Evolutionary conservation across 1,140 invertebrate genomes (phyloP).

Genomic region (Drosophila rhopaloa): DNA sequence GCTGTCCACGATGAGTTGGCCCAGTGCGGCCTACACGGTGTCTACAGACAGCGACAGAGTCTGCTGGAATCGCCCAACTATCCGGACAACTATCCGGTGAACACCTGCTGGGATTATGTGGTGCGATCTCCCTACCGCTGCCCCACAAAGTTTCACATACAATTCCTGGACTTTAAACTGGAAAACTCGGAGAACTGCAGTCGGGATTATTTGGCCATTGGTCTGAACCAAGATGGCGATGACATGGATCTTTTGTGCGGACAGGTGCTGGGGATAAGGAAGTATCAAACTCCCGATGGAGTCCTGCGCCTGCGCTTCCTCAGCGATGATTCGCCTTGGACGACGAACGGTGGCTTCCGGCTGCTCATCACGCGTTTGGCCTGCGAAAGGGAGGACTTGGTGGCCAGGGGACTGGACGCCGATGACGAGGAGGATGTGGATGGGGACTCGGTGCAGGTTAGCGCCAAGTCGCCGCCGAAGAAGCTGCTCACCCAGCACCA

Average conservation of each 20-base stretch:
- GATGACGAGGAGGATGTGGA: conserved; percentile 31
- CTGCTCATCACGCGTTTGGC: conserved; percentile 85
- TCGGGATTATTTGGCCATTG: conserved; percentile 85
- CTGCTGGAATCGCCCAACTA: conserved; percentile 85
- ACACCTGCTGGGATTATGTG: conserved; percentile 85
- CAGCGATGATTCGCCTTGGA: conserved; percentile 75
- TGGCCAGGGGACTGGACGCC: conserved; percentile 42
- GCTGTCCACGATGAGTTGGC: conserved; percentile 73
- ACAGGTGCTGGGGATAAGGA: conserved; percentile 84
- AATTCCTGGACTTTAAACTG: conserved; percentile 86
- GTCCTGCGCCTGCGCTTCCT: conserved; percentile 83
- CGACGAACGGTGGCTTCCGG: conserved; percentile 85
- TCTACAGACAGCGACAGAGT: conserved; percentile 77
- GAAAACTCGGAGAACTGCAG: conserved; percentile 85
- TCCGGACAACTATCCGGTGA: conserved; percentile 85
- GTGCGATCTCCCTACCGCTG: conserved; percentile 85
- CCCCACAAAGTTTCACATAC: conserved; percentile 85
- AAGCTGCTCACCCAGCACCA: conserved; percentile 47
- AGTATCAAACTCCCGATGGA: conserved; percentile 85
- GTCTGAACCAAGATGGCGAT: conserved; percentile 71
- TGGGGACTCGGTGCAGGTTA: conserved; percentile 61
- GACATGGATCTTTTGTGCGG: conserved; percentile 85
- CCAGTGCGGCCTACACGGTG: conserved; percentile 70
- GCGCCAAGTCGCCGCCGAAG: conserved; percentile 54
- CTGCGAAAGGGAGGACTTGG: conserved; percentile 71